Percentiles rank a stretch among this genome's conserved stretches.
phyloP scores from a whole-genome alignment of 2,797 vertebrate genomes.

The Rhabdophis nuchalis region DNA sequence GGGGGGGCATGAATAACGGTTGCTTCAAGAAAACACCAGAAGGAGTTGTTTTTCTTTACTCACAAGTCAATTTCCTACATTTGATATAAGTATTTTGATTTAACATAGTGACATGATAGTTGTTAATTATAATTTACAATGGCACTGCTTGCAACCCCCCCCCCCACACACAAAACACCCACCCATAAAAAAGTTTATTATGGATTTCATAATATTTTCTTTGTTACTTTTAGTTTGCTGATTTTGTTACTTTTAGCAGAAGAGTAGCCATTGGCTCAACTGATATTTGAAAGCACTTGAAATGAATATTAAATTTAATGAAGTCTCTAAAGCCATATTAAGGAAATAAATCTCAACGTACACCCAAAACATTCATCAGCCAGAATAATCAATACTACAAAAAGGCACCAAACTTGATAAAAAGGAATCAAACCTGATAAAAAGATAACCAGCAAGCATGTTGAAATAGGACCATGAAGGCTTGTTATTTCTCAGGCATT shows the following conservation, averaged over 20 bases:
- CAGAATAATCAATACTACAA: background rate
- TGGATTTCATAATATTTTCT: background rate
- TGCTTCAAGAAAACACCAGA: background rate
- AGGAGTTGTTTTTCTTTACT: conserved; percentile 20
- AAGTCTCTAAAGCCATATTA: background rate
- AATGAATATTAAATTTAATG: background rate
- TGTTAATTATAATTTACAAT: conserved; percentile 6
- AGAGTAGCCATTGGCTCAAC: background rate
- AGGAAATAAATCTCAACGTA: background rate
- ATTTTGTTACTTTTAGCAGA: background rate
- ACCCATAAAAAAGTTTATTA: background rate
- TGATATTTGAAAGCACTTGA: background rate
- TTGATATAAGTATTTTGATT: conserved; percentile 16
- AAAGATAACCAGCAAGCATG: background rate
- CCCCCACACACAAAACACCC: rapidly evolving
- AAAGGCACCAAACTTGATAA: background rate
- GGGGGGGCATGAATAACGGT: background rate
- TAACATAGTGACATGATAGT: conserved; percentile 22
- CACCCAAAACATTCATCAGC: background rate
- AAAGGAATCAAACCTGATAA: background rate
- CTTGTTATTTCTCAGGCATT: background rate
- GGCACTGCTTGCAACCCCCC: background rate
- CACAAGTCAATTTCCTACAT: conserved; percentile 7
- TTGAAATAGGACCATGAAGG: background rate
- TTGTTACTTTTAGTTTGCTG: background rate